Percentiles rank a stretch among this genome's conserved stretches.
Conservation (phyloP, 2,888 invertebrate genomes). For the Drosophila koepferae region DNA sequence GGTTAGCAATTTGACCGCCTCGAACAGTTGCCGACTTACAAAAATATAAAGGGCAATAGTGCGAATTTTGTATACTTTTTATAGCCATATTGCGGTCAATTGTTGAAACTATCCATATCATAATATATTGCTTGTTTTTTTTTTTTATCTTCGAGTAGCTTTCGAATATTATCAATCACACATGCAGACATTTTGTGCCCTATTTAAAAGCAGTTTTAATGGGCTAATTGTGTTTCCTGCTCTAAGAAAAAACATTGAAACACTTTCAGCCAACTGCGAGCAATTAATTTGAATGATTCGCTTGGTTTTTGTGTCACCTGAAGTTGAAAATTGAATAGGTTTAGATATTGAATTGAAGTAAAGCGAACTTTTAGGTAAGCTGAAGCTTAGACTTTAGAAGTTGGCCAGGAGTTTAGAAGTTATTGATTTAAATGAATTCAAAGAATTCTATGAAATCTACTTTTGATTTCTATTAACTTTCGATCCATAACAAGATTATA, state of each 20-base stretch:
- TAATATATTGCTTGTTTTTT: conserved; percentile 3
- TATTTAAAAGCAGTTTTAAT: conserved; percentile 49
- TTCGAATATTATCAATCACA: conserved; percentile 76
- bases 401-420: not conserved
- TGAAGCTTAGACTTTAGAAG: not conserved
- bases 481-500: not conserved
- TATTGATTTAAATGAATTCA: not conserved
- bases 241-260: not conserved
- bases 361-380: not conserved
- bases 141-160: conserved; percentile 26
- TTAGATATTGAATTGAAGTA: not conserved
- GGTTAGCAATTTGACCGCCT: conserved; percentile 73
- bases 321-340: not conserved
- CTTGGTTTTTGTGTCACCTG: not conserved
- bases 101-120: conserved; percentile 15
- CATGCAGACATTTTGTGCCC: conserved; percentile 46
- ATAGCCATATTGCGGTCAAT: conserved; percentile 32
- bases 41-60: conserved; percentile 46
- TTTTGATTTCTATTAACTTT: too few species aligned
- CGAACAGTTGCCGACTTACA: conserved; percentile 37
- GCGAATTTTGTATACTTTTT: conserved; percentile 42
- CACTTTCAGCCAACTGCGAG: not conserved
- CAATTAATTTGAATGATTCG: conserved; percentile 18
- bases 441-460: too few species aligned
- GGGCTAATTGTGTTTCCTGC: conserved; percentile 36